Evolutionary conservation across 2,113 vertebrate species (phyloP).

Genomic region (Xiphias gladius): DNA sequence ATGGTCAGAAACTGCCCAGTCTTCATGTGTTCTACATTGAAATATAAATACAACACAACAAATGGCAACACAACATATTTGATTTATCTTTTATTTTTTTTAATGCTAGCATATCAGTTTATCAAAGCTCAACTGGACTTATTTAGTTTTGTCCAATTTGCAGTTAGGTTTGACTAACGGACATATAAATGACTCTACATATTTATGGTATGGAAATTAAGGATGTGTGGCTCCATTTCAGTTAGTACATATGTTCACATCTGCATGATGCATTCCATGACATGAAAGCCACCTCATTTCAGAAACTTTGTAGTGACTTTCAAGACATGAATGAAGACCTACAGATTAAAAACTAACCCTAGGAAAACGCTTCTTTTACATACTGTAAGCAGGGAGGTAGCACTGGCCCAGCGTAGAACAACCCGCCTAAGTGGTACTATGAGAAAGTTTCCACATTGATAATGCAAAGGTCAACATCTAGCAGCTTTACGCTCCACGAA

Average conservation of each 20-base stretch:
- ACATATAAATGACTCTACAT: background rate
- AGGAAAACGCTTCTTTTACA: background rate
- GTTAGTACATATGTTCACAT: background rate
- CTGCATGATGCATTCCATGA: too few relatives aligned
- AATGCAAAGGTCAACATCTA: slow-evolving; percentile 52
- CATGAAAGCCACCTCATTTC: background rate
- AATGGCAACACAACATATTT: too few relatives aligned
- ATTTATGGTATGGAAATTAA: background rate
- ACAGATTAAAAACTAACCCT: background rate
- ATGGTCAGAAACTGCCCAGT: background rate
- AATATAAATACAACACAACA: background rate
- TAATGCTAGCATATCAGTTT: too few relatives aligned
- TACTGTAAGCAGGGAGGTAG: background rate
- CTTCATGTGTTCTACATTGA: background rate
- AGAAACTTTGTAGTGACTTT: background rate
- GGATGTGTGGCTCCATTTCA: background rate
- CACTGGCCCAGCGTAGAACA: background rate
- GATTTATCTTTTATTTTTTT: too few relatives aligned
- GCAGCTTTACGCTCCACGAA: slow-evolving; percentile 28
- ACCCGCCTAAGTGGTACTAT: background rate
- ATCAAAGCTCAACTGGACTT: background rate
- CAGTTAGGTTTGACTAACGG: background rate
- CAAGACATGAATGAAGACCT: background rate
- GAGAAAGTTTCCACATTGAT: slow-evolving; percentile 18
- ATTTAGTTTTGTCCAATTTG: background rate